Evolutionary conservation across 2,888 invertebrate species (phyloP), one percentile per base, ranked within the genome.

Genomic region (Platycnemis pennipes): DNA sequence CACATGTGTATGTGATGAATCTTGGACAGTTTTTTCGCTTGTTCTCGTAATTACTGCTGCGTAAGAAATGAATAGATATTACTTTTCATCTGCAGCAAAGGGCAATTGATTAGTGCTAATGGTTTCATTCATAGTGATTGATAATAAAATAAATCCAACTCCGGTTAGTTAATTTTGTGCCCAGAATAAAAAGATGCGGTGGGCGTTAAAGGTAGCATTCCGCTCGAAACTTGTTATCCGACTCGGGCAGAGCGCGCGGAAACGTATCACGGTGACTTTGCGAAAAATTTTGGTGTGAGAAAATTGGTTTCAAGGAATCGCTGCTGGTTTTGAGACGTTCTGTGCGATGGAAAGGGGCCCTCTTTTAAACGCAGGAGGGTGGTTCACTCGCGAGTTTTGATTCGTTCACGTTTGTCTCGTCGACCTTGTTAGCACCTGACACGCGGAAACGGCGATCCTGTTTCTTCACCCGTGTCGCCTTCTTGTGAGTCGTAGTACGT

Each of bases 201-300:
- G 37, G 37, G 2, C 37, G 37, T 37, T 13, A 37, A 37, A 31
- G 31, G 77, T 13, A 37, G 16, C 77, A 26, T 26, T 37, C 37
- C 77, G 77, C 3, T 37, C 77, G 77, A 77, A 77, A 77, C 77
- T 37, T 77, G 77, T 77, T 37, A 5, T 77, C 77, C 77, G 77
- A 37, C 31, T 8, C 37, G 42, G 63, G 13, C 63, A n/a, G 63
- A 42, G n/a, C 26, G 63, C 63, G 16, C 42, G 89, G 63, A 63
- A 91, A 44, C 44, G 63, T 42, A 44, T 91, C 56, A 91, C 91
- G 63, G 69, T 91, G 91, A 91, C 91, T 91, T 44, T 5, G 91
- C 91, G 26, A 63, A 91, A 44, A 53, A 53, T 91, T 91, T 63
- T n/a, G 26, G 42, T 44, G 2, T 4, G 44, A 22, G 63, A 63